These are phyloP conservation scores for Heliconius ethilla DNA, from an alignment of 2,888 invertebrate genomes.

Conservation along the genomic window DNA sequence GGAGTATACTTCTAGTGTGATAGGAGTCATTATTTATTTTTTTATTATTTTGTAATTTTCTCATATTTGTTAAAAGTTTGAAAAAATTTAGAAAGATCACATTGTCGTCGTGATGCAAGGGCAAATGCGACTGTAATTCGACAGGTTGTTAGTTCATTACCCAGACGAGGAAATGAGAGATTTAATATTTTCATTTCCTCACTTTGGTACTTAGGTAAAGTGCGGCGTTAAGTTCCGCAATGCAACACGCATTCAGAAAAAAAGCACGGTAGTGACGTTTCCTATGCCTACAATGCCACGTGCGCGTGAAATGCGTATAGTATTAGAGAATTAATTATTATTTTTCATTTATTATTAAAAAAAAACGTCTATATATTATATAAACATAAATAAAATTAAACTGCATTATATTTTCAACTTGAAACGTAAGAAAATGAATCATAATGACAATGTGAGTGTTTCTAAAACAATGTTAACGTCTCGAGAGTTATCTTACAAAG, in stretches of 20 bases:
- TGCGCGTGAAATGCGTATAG: background rate
- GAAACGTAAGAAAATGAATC: conserved; percentile 20
- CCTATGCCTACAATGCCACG: too few relatives aligned
- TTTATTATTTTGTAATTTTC: background rate
- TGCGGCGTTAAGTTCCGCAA: too few relatives aligned
- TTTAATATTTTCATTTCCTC: too few relatives aligned
- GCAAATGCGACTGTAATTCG: too few relatives aligned
- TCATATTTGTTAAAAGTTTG: background rate
- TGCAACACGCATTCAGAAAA: too few relatives aligned
- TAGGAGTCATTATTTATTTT: background rate
- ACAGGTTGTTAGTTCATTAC: too few relatives aligned
- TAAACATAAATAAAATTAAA: background rate
- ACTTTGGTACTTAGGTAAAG: too few relatives aligned
- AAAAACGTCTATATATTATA: background rate
- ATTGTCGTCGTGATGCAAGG: too few relatives aligned
- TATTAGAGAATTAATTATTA: background rate
- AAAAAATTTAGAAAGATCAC: background rate
- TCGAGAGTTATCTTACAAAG: background rate
- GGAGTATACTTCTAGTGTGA: background rate
- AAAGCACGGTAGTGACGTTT: too few relatives aligned
- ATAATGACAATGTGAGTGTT: background rate
- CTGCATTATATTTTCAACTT: background rate
- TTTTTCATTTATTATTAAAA: background rate
- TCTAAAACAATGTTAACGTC: conserved; percentile 7
- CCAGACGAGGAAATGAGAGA: too few relatives aligned